These are phyloP conservation scores for Pseudorectes ferrugineus DNA, from an alignment of 2,113 vertebrate genomes.

Conservation along the genomic window DNA sequence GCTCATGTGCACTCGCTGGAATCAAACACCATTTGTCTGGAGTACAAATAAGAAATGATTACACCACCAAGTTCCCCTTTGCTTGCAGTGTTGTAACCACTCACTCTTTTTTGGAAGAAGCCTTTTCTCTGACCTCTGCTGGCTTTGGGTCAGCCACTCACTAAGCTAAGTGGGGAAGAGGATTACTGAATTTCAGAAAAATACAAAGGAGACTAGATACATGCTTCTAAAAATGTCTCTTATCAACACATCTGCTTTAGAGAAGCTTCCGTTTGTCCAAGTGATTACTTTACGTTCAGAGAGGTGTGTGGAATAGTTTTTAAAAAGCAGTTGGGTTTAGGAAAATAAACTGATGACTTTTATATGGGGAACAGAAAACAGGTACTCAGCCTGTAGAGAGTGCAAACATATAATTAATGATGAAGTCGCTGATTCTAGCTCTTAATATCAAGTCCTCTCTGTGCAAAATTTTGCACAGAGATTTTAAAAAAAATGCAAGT, in stretches of 20 bases:
- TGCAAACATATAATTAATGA: neutral
- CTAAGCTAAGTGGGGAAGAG: slow-evolving; percentile 27
- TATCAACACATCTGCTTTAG: slow-evolving; percentile 29
- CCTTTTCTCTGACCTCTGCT: slow-evolving; percentile 22
- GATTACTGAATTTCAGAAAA: slow-evolving; percentile 58
- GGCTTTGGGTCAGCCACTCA: slow-evolving; percentile 48
- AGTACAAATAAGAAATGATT: neutral
- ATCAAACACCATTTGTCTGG: neutral
- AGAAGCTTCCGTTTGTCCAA: slow-evolving; percentile 17
- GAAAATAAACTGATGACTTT: neutral
- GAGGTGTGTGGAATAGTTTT: neutral
- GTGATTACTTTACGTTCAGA: neutral
- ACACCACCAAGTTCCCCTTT: neutral
- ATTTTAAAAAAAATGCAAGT: neutral
- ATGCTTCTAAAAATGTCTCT: slow-evolving; percentile 15
- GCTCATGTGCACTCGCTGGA: neutral
- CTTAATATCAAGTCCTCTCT: neutral
- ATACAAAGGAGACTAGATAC: slow-evolving; percentile 34
- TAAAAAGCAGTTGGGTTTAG: neutral
- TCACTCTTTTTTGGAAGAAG: neutral
- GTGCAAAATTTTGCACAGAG: neutral
- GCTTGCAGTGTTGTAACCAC: neutral
- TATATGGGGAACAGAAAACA: neutral
- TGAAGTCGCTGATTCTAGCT: neutral
- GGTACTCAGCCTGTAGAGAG: neutral